Conservation (phyloP, 2,888 invertebrate genomes). For the Synergus umbraculus region DNA sequence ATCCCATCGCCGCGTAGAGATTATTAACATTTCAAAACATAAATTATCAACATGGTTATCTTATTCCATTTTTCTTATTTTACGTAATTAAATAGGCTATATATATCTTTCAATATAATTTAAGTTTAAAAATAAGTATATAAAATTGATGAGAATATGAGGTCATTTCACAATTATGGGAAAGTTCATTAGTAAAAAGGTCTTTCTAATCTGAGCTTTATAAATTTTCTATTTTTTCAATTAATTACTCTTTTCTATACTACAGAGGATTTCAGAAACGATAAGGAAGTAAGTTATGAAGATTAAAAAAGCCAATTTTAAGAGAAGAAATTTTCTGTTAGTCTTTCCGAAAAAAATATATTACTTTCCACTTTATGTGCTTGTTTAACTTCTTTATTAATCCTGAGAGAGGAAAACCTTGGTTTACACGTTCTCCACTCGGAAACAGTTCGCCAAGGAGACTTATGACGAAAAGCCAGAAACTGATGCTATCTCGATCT, state of each 20-base stretch:
- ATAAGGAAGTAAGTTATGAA: not conserved
- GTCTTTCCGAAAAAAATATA: not conserved
- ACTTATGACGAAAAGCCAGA: not conserved
- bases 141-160: no score
- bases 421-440: not conserved
- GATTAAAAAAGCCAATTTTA: not conserved
- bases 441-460: constrained; percentile 27
- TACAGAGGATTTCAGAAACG: not conserved
- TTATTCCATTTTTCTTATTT: no score
- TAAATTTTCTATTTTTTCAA: no score
- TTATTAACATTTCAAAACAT: no score
- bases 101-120: no score
- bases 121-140: no score
- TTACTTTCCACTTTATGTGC: not conserved
- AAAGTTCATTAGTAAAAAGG: no score
- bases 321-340: not conserved
- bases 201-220: no score
- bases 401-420: not conserved
- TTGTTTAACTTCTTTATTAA: constrained; percentile 19
- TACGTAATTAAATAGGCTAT: no score
- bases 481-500: not conserved
- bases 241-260: not conserved
- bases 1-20: no score
- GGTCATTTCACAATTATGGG: no score
- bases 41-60: no score